These are phyloP conservation scores for Kryptolebias ocellatus DNA, from an alignment of 2,797 vertebrate genomes.

Conservation along the genomic window DNA sequence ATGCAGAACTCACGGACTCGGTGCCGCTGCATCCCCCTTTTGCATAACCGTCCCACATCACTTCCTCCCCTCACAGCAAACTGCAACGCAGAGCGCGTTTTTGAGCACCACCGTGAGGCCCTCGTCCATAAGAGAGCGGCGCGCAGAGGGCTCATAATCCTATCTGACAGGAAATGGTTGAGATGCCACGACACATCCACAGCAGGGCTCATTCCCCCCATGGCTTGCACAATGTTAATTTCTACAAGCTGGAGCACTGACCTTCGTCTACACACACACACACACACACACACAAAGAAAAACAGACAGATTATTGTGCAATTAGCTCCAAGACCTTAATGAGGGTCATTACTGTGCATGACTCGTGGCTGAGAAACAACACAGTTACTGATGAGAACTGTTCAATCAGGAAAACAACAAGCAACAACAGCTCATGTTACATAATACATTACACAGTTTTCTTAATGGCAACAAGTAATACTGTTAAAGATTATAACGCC, in stretches of 20 bases:
- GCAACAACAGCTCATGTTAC: slow-evolving; percentile 28
- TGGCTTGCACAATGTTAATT: slow-evolving; percentile 84
- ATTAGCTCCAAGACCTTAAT: slow-evolving; percentile 81
- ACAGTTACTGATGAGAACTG: slow-evolving; percentile 54
- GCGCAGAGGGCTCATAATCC: slow-evolving; percentile 89
- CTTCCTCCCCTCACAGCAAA: slow-evolving; percentile 82
- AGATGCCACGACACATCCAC: slow-evolving; percentile 95
- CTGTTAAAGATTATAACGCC: slow-evolving; percentile 30
- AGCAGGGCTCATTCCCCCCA: slow-evolving; percentile 89
- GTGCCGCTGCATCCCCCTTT: slow-evolving; percentile 32
- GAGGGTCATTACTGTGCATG: slow-evolving; percentile 66
- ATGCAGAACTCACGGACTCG: slow-evolving; percentile 40
- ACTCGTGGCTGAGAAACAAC: slow-evolving; percentile 53
- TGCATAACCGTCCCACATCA: slow-evolving; percentile 69
- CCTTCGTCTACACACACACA: slow-evolving; percentile 1
- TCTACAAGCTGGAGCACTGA: slow-evolving; percentile 84
- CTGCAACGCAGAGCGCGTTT: slow-evolving; percentile 88
- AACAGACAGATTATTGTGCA: slow-evolving; percentile 48
- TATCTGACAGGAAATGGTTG: slow-evolving; percentile 96
- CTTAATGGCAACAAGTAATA: slow-evolving; percentile 8
- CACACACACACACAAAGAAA: slow-evolving; percentile 2
- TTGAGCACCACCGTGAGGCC: slow-evolving; percentile 89
- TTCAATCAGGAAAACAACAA: slow-evolving; percentile 55
- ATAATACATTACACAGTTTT: slow-evolving; percentile 30
- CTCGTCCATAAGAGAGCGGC: slow-evolving; percentile 87